Percentiles rank a stretch among this genome's conserved stretches.
Evolutionary conservation across 2,888 invertebrate genomes (phyloP).

Genomic region (Plagodis dolabraria): DNA sequence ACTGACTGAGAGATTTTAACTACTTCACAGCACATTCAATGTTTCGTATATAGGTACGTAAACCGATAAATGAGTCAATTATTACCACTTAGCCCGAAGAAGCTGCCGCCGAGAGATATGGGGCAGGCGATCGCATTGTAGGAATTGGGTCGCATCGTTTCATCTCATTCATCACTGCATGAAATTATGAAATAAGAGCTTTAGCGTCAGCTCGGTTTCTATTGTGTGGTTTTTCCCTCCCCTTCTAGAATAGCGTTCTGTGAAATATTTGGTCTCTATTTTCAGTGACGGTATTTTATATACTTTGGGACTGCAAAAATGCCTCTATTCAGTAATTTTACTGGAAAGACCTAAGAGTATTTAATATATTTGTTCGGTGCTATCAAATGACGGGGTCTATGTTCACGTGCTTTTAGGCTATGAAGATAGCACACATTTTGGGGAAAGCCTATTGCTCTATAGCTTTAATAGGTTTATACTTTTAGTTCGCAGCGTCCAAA

Average conservation of each 20-base stretch:
- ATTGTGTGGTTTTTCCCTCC: slow-evolving; percentile 21
- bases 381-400: too few species aligned
- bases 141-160: slow-evolving; percentile 37
- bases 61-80: slow-evolving; percentile 43
- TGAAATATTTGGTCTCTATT: slow-evolving; percentile 24
- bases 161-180: slow-evolving; percentile 38
- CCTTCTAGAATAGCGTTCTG: slow-evolving; percentile 23
- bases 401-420: too few species aligned
- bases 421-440: too few species aligned
- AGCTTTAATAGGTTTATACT: too few species aligned
- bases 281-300: slow-evolving; percentile 18
- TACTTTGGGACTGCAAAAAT: slow-evolving; percentile 3
- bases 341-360: background rate
- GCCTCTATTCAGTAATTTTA: background rate
- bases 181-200: slow-evolving; percentile 36
- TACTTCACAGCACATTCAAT: slow-evolving; percentile 41
- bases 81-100: slow-evolving; percentile 37
- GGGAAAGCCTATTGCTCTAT: too few species aligned
- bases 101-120: slow-evolving; percentile 36
- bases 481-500: too few species aligned
- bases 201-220: slow-evolving; percentile 31
- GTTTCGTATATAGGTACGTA: slow-evolving; percentile 33
- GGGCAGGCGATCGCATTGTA: slow-evolving; percentile 33
- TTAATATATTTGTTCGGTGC: background rate
- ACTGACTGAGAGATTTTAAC: slow-evolving; percentile 55